phyloP scores from a whole-genome alignment of 1,140 invertebrate genomes.

The Aphis gossypii region DNA sequence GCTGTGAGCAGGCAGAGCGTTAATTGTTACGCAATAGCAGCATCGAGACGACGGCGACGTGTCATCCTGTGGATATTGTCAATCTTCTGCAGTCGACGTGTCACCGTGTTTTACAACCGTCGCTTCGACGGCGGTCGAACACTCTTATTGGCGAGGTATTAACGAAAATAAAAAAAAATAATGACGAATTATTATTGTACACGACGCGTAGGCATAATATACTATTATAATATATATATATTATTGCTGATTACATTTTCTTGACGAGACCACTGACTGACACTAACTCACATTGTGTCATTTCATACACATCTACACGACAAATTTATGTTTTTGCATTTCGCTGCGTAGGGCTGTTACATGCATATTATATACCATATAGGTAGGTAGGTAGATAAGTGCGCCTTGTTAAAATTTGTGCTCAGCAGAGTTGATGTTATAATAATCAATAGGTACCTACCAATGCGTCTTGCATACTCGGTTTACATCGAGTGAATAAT shows the following conservation, averaged over 20 bases:
- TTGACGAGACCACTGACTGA: background rate
- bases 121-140: background rate
- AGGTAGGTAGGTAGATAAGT: too few species aligned
- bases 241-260: slow-evolving; percentile 13
- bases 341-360: too few species aligned
- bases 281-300: background rate
- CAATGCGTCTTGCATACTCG: too few species aligned
- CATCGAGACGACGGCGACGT: too few species aligned
- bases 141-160: background rate
- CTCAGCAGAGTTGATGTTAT: background rate
- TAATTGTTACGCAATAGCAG: background rate
- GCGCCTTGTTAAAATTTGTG: background rate
- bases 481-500: background rate
- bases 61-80: background rate
- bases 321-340: background rate
- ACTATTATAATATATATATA: background rate
- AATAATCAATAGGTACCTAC: background rate
- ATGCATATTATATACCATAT: too few species aligned
- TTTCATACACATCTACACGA: background rate
- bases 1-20: background rate
- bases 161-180: background rate
- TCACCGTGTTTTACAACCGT: background rate
- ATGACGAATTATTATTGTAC: background rate
- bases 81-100: background rate
- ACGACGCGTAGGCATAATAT: background rate